Evolutionary conservation across 2,797 vertebrate genomes (phyloP), one percentile per base, ranked within the genome.

Genomic region (Macrochelys suwanniensis): DNA sequence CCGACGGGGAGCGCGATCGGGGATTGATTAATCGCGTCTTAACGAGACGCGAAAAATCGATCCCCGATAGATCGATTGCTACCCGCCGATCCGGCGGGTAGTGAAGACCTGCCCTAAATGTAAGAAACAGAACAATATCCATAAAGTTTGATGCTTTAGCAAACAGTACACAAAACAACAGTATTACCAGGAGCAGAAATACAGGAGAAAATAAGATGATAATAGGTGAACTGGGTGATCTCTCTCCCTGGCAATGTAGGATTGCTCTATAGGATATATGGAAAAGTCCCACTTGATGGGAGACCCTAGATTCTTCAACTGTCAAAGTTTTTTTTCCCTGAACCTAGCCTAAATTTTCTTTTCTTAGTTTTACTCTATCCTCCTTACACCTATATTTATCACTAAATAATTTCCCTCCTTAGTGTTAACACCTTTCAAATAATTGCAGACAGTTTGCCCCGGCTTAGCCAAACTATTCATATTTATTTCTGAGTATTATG

Each of bases 261-360:
- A 0, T 10, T 56, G 50, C 54, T 49, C 76, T 11, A 21, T 45
- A 59, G 49, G 26, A 4, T 42, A 5, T 45, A 59, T 12, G 11
- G 10, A 77, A 83, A 21, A 4, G 68, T 65, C 68, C 57, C 5
- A 47, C 84, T 59, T 4, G 77, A 50, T 8, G 33, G 45, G 80
- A 28, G 2, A n/a, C 56, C 50, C 81, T 1, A 0, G 45, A 9
- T 51, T 68, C 16, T 2, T 11, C 49, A 82, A 49, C 26, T 19
- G 37, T 45, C 77, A 19, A 47, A 53, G 25, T 0, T 0, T 7
- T 61, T 59, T n/a, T 61, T 19, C 8, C 21, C 25, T 31, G 0
- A n/a, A 6, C 19, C 53, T 57, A 31, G 68, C 54, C 21, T 49
- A n/a, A 9, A 21, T 13, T 54, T 56, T 13, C n/a, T 15, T 33